Conservation (phyloP, 1,140 invertebrate species). For the Conus betulinus region DNA sequence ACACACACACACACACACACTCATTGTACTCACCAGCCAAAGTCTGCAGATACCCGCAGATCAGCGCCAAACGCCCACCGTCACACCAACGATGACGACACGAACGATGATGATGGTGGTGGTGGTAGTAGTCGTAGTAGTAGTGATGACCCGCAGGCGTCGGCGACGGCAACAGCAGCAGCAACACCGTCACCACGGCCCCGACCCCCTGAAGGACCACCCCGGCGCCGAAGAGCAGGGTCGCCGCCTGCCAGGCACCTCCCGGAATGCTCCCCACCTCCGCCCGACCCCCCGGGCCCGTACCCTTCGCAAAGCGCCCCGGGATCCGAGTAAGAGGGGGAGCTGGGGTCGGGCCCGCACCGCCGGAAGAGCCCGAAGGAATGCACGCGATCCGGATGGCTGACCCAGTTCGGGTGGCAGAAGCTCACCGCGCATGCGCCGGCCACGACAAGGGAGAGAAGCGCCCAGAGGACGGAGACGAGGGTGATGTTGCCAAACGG, state of each 20-base stretch:
- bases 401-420: constrained; percentile 71
- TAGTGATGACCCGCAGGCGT: too few species aligned
- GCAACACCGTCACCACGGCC: constrained; percentile 58
- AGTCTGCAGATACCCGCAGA: constrained; percentile 66
- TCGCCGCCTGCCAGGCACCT: constrained; percentile 68
- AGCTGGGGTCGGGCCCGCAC: constrained; percentile 47
- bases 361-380: constrained; percentile 66
- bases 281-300: constrained; percentile 38
- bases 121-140: too few species aligned
- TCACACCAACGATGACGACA: neutral
- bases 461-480: constrained; percentile 67
- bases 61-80: constrained; percentile 52
- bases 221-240: constrained; percentile 68
- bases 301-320: constrained; percentile 49
- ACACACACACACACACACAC: neutral
- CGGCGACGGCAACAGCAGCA: constrained; percentile 44
- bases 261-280: constrained; percentile 64
- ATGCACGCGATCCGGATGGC: constrained; percentile 56
- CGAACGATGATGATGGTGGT: too few species aligned
- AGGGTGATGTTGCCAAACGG: constrained; percentile 43
- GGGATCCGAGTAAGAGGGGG: neutral
- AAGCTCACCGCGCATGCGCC: constrained; percentile 62
- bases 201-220: constrained; percentile 63
- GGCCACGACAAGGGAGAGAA: constrained; percentile 70
- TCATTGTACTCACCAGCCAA: constrained; percentile 57